Conservation (phyloP, 2,113 vertebrate genomes). For the Spilogale gracilis region DNA sequence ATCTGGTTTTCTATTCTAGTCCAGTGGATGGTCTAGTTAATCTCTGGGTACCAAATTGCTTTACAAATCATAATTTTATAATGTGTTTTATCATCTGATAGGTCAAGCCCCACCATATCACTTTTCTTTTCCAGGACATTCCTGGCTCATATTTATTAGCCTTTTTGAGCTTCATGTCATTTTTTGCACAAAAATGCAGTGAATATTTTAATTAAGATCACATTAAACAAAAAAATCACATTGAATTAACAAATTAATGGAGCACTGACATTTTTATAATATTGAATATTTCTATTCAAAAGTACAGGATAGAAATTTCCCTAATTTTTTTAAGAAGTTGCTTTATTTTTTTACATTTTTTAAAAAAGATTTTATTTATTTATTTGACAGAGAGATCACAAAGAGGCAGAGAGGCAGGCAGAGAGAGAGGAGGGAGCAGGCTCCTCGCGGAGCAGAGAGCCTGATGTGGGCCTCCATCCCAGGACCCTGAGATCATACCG, state of each 20-base stretch:
- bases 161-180: slow-evolving; percentile 13
- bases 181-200: not conserved
- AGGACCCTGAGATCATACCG: too few species aligned
- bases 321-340: too few species aligned
- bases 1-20: not conserved
- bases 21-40: not conserved
- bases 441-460: too few species aligned
- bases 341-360: too few species aligned
- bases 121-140: slow-evolving; percentile 4
- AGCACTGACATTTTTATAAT: not conserved
- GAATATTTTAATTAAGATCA: slow-evolving; percentile 21
- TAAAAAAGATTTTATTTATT: too few species aligned
- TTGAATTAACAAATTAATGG: not conserved
- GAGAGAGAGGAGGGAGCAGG: too few species aligned
- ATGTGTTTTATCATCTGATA: not conserved
- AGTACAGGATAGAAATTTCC: not conserved
- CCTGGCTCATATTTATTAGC: not conserved
- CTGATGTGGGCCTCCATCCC: too few species aligned
- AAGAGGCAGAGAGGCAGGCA: too few species aligned
- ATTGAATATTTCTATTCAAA: slow-evolving; percentile 20
- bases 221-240: not conserved
- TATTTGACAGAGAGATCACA: too few species aligned
- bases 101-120: not conserved
- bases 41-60: not conserved
- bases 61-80: not conserved